Conservation (phyloP, 2,888 invertebrate genomes). For the Gryllus longicercus region DNA sequence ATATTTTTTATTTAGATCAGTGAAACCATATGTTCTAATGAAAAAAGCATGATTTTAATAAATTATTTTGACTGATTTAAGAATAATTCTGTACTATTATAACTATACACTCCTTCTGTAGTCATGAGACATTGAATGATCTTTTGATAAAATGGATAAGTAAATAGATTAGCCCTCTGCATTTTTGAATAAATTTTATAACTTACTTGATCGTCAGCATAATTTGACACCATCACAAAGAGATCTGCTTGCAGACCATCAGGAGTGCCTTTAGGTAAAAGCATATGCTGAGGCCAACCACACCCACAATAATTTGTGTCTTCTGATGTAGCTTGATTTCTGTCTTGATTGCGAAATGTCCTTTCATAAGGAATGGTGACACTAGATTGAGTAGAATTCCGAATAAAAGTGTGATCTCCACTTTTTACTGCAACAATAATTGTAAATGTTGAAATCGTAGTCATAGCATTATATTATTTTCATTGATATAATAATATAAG, state of each 20-base stretch:
- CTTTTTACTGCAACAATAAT: constrained; percentile 54
- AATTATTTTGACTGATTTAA: no score
- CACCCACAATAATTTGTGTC: constrained; percentile 75
- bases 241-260: constrained; percentile 42
- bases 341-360: constrained; percentile 65
- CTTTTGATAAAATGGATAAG: no score
- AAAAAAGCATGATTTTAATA: no score
- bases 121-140: no score
- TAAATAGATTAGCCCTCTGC: no score
- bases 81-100: no score
- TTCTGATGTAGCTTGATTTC: constrained; percentile 50
- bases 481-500: no score
- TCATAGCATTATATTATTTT: no score
- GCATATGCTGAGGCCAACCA: constrained; percentile 60
- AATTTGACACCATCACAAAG: constrained; percentile 43
- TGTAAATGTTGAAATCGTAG: no score
- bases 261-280: constrained; percentile 52
- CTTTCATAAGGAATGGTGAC: constrained; percentile 80
- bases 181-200: no score
- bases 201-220: constrained; percentile 40
- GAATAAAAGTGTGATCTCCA: constrained; percentile 64
- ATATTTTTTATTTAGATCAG: not conserved
- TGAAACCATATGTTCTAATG: no score
- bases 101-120: no score
- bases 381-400: constrained; percentile 67